Conservation (phyloP, 2,113 vertebrate species). For the Nothobranchius kuhntae region DNA sequence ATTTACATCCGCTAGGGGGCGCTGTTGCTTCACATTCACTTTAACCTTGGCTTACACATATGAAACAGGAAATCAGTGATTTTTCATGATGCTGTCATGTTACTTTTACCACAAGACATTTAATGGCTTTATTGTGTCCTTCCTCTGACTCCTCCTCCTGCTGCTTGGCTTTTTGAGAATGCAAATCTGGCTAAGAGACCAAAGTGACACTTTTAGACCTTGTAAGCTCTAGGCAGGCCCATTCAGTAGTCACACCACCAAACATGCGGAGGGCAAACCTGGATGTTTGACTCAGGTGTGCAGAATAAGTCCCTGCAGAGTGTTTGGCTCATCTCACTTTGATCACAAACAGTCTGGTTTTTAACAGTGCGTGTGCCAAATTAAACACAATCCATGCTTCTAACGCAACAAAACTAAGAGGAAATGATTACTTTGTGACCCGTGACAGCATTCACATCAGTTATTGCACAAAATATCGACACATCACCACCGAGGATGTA, state of each 20-base stretch:
- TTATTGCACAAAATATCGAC: conserved; percentile 72
- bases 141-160: conserved; percentile 38
- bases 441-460: conserved; percentile 38
- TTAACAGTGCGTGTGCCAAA: conserved; percentile 78
- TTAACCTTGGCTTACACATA: conserved; percentile 62
- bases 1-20: conserved; percentile 62
- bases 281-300: conserved; percentile 1
- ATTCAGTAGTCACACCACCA: conserved; percentile 13
- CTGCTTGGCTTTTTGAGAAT: conserved; percentile 76
- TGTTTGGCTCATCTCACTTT: conserved; percentile 43
- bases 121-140: conserved; percentile 71
- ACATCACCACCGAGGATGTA: conserved; percentile 15
- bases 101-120: conserved; percentile 51
- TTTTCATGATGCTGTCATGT: conserved; percentile 13
- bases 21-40: conserved; percentile 40
- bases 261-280: conserved; percentile 3
- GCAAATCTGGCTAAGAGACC: conserved; percentile 72
- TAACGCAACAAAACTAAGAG: conserved; percentile 38
- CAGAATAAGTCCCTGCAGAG: neutral
- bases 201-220: conserved; percentile 71
- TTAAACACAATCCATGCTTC: conserved; percentile 57
- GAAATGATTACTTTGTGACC: conserved; percentile 8
- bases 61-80: conserved; percentile 20
- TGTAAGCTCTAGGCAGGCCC: conserved; percentile 55
- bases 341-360: conserved; percentile 71